Conservation (phyloP, 2,113 vertebrate species). For the Rhinoptilus africanus region DNA sequence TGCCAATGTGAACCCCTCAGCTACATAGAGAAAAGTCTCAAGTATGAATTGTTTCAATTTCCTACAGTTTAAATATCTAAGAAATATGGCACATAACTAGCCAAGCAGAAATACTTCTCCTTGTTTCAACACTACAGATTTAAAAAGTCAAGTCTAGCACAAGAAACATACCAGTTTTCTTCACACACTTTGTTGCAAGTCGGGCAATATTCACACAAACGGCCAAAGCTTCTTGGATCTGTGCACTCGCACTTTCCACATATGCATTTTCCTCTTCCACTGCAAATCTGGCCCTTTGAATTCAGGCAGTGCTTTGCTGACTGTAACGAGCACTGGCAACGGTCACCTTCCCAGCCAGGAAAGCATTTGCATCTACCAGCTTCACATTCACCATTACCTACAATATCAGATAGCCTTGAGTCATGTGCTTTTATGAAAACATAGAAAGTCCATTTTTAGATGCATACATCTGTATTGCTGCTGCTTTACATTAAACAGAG, state of each 20-base stretch:
- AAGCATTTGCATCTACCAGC: slow-evolving; percentile 85
- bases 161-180: slow-evolving; percentile 84
- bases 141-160: background rate
- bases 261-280: slow-evolving; percentile 84
- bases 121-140: background rate
- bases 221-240: slow-evolving; percentile 80
- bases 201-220: slow-evolving; percentile 88
- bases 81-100: background rate
- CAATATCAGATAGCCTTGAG: slow-evolving; percentile 26
- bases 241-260: slow-evolving; percentile 91
- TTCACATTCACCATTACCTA: slow-evolving; percentile 91
- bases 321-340: slow-evolving; percentile 80
- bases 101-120: background rate
- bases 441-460: background rate
- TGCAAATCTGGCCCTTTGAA: slow-evolving; percentile 82
- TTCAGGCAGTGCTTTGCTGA: slow-evolving; percentile 82
- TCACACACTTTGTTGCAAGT: slow-evolving; percentile 83
- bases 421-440: background rate
- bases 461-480: background rate
- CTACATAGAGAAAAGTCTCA: background rate
- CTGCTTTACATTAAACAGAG: background rate
- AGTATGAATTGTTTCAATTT: background rate
- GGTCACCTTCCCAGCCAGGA: slow-evolving; percentile 87
- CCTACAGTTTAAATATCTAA: background rate
- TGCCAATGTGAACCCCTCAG: background rate